Conservation (phyloP, 2,113 vertebrate genomes). For the Oxygymnocypris stewartii region DNA sequence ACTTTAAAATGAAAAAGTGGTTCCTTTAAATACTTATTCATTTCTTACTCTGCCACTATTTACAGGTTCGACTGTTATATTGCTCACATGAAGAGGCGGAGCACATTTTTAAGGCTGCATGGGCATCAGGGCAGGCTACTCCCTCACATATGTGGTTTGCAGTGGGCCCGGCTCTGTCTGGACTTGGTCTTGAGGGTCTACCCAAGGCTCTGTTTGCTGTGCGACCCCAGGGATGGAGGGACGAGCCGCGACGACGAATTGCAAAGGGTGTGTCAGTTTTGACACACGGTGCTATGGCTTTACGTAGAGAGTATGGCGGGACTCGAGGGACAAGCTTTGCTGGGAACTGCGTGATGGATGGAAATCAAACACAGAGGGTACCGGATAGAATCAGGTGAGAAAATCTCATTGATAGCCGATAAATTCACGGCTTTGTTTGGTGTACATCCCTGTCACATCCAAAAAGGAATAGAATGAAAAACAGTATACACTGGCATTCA, state of each 20-base stretch:
- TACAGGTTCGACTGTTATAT: slow-evolving; percentile 87
- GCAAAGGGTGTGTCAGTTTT: slow-evolving; percentile 89
- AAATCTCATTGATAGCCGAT: slow-evolving; percentile 50
- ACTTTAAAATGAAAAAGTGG: neutral
- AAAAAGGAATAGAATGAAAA: neutral
- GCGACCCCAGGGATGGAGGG: slow-evolving; percentile 89
- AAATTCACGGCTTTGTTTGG: neutral
- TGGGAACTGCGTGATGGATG: slow-evolving; percentile 83
- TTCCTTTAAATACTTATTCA: neutral
- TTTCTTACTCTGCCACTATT: neutral
- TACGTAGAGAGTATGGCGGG: slow-evolving; percentile 81
- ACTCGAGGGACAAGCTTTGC: slow-evolving; percentile 78
- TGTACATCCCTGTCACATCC: neutral
- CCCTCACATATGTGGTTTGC: slow-evolving; percentile 93
- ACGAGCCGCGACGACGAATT: slow-evolving; percentile 84
- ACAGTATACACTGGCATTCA: neutral
- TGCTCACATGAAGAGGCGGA: slow-evolving; percentile 90
- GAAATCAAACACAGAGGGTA: slow-evolving; percentile 78
- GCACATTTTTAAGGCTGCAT: slow-evolving; percentile 83
- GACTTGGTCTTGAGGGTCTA: slow-evolving; percentile 80
- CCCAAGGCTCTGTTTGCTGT: slow-evolving; percentile 88
- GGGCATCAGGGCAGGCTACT: slow-evolving; percentile 82
- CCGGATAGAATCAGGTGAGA: slow-evolving; percentile 83
- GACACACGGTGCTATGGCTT: slow-evolving; percentile 87
- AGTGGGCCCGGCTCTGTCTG: slow-evolving; percentile 84